Evolutionary conservation across 2,797 vertebrate genomes (phyloP).

Genomic region (Gymnocypris eckloni): DNA sequence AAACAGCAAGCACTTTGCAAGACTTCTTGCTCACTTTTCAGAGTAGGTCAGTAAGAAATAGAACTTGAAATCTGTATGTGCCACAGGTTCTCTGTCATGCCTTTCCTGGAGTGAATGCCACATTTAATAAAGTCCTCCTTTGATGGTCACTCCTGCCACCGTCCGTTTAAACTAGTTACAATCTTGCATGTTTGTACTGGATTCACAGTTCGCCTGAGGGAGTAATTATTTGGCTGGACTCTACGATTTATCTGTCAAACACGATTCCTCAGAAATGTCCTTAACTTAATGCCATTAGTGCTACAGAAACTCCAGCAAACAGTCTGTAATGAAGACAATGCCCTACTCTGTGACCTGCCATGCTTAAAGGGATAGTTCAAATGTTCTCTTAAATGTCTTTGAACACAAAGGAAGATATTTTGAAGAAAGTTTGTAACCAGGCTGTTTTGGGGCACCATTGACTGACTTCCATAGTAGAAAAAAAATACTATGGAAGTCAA

Average conservation of each 20-base stretch:
- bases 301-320: slow-evolving; percentile 7
- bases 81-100: slow-evolving; percentile 41
- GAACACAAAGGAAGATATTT: too few species aligned
- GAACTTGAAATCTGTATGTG: slow-evolving; percentile 34
- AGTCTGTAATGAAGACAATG: slow-evolving; percentile 33
- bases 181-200: slow-evolving; percentile 40
- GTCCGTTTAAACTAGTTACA: slow-evolving; percentile 39
- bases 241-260: slow-evolving; percentile 58
- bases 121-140: slow-evolving; percentile 50
- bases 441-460: too few species aligned
- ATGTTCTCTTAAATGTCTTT: too few species aligned
- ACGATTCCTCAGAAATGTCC: slow-evolving; percentile 54
- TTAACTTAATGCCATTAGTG: slow-evolving; percentile 61
- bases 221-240: slow-evolving; percentile 60
- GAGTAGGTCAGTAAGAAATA: slow-evolving; percentile 48
- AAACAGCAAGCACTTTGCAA: slow-evolving; percentile 19
- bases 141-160: slow-evolving; percentile 56
- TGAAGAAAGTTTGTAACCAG: too few species aligned
- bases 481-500: too few species aligned
- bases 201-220: slow-evolving; percentile 54
- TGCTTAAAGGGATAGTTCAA: too few species aligned
- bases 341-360: not conserved
- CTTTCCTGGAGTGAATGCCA: slow-evolving; percentile 51
- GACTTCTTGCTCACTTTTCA: not conserved
- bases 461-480: too few species aligned